Base-by-base conservation (phyloP, 2,888 invertebrate genomes). In the Seladonia tumulorum region DNA sequence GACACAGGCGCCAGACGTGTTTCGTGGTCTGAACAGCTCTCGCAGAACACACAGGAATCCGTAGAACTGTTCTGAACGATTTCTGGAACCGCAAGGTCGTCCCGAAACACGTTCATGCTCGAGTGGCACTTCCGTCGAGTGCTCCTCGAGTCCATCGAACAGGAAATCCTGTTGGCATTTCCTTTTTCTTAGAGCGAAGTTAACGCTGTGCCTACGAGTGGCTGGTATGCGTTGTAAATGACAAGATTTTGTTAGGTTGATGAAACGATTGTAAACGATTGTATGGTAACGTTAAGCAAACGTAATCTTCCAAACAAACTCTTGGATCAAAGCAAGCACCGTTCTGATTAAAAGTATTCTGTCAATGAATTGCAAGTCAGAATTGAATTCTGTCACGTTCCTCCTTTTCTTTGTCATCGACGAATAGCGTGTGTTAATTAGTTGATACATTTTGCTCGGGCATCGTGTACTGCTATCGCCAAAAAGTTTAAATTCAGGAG, bases 111-210 rank as follows among this genome's bases (percentile, higher is more conserved):
- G 60, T 81, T 63, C 78, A 47, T 29, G 78, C 82, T 90, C 84
- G 73, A 70, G 80, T 90, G 89, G 87, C 88, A 76, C 85, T 87
- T 90, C 89, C 90, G 86, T 78, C 82, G 83, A 68, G 77, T 73
- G 81, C 81, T 73, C 72, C 87, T 47, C 66, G 60, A 83, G 84
- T 84, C 76, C 87, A 86, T 84, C 81, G 76, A 84, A 75, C 82
- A 79, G 82, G 86, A 88, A 81, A 84, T 88, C 88, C 88, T 79
- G 81, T 68, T 72, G 12, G 70, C 79, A 57, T 18, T 25, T 25
- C 14, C 25, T 47, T 29, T 29, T 63, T 63, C 8, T 29, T 18
- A 63, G 5, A n/a, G 45, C 45, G 2, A 45, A 45, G 45, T 12
- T 12, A 45, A 45, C 45, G 0, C 45, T 45, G 12, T 2, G 12